Conservation (phyloP, 2,888 invertebrate genomes). For the Philonicus albiceps region DNA sequence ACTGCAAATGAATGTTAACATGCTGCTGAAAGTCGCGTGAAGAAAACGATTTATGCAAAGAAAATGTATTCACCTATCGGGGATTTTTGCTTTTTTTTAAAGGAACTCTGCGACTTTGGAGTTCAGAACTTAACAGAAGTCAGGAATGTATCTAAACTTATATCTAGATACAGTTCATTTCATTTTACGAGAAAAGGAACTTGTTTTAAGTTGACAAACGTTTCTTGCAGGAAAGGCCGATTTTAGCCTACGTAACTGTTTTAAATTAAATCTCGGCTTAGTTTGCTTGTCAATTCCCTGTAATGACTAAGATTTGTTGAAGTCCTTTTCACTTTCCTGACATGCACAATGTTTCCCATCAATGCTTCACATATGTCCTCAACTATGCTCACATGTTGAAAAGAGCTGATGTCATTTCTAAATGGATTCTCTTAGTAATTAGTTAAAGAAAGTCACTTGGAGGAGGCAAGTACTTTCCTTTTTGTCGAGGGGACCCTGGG, state of each 20-base stretch:
- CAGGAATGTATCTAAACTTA: neutral
- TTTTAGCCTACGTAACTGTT: conserved; percentile 1
- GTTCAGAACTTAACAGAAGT: neutral
- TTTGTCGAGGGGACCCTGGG: neutral
- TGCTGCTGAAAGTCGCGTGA: neutral
- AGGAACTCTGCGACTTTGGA: neutral
- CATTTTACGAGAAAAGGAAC: neutral
- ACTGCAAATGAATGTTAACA: conserved; percentile 11
- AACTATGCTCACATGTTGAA: neutral
- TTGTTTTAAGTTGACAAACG: neutral
- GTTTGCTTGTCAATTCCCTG: neutral
- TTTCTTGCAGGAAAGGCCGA: neutral
- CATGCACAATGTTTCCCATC: neutral
- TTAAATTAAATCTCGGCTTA: neutral
- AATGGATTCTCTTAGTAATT: conserved; percentile 23
- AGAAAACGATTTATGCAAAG: neutral
- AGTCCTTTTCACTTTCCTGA: neutral
- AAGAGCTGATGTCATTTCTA: conserved; percentile 28
- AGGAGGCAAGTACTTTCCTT: neutral
- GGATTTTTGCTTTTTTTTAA: neutral
- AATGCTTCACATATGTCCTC: neutral
- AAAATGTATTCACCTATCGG: neutral
- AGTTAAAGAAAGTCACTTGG: conserved; percentile 15
- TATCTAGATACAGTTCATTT: neutral
- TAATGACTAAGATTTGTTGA: neutral